phyloP scores from a whole-genome alignment of 2,797 vertebrate species.

The Pseudochaenichthys georgianus region DNA sequence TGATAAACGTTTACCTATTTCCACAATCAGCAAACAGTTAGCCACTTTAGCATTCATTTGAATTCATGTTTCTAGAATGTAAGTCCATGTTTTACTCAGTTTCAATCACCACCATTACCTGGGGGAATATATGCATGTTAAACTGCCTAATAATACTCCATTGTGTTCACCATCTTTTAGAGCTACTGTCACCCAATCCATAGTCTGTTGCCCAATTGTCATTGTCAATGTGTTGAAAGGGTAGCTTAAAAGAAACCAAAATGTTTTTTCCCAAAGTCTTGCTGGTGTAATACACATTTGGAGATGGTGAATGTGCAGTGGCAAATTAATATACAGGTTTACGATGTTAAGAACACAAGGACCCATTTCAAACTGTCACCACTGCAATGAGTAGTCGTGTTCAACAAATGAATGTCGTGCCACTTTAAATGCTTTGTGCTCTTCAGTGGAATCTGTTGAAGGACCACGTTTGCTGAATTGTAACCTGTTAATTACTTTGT shows the following conservation, averaged over 20 bases:
- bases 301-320: not conserved
- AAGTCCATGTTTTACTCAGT: too few relatives aligned
- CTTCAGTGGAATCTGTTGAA: slow-evolving; percentile 47
- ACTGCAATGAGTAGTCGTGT: slow-evolving; percentile 1
- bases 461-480: slow-evolving; percentile 39
- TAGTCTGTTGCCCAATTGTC: too few relatives aligned
- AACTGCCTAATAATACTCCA: too few relatives aligned
- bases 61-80: too few relatives aligned
- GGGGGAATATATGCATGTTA: too few relatives aligned
- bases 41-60: too few relatives aligned
- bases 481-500: slow-evolving; percentile 65
- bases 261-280: not conserved
- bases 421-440: slow-evolving; percentile 34
- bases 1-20: not conserved
- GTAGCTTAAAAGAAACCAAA: not conserved
- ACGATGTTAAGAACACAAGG: slow-evolving; percentile 13
- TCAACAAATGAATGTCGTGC: slow-evolving; percentile 34
- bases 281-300: not conserved
- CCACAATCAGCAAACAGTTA: too few relatives aligned
- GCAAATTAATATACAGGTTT: slow-evolving; percentile 8
- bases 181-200: too few relatives aligned
- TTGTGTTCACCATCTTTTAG: too few relatives aligned
- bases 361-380: slow-evolving; percentile 7
- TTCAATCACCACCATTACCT: too few relatives aligned
- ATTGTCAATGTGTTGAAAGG: not conserved